These are phyloP conservation scores for Linnaemya tessellans DNA, from an alignment of 2,888 invertebrate species.

Conservation along the genomic window DNA sequence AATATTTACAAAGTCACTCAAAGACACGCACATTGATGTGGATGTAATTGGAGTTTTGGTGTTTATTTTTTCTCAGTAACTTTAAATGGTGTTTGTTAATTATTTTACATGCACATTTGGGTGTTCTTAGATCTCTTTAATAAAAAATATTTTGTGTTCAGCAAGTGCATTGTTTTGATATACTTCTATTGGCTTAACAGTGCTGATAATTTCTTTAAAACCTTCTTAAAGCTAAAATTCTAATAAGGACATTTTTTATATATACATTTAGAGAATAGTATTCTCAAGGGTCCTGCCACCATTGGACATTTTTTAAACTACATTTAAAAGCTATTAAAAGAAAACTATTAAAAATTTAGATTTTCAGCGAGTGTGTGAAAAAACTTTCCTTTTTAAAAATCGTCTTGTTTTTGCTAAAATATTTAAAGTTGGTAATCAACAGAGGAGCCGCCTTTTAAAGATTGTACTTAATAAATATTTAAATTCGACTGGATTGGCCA, in stretches of 20 bases:
- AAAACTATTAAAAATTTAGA: too few species aligned
- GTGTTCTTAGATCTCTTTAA: neutral
- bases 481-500: too few species aligned
- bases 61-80: neutral
- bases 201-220: neutral
- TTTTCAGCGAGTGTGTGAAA: too few species aligned
- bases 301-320: too few species aligned
- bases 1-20: constrained; percentile 52
- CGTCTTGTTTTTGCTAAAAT: too few species aligned
- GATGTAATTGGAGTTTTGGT: neutral
- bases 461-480: too few species aligned
- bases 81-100: neutral
- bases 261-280: too few species aligned
- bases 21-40: neutral
- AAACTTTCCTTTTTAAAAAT: too few species aligned
- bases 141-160: neutral
- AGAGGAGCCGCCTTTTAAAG: too few species aligned
- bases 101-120: constrained; percentile 25
- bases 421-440: too few species aligned
- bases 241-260: neutral
- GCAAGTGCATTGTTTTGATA: neutral
- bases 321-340: too few species aligned
- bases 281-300: too few species aligned
- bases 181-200: neutral
- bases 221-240: neutral